Percentiles rank a stretch among this genome's conserved stretches.
Conservation (phyloP, 2,113 vertebrate genomes). For the Gorsachius goisagi region DNA sequence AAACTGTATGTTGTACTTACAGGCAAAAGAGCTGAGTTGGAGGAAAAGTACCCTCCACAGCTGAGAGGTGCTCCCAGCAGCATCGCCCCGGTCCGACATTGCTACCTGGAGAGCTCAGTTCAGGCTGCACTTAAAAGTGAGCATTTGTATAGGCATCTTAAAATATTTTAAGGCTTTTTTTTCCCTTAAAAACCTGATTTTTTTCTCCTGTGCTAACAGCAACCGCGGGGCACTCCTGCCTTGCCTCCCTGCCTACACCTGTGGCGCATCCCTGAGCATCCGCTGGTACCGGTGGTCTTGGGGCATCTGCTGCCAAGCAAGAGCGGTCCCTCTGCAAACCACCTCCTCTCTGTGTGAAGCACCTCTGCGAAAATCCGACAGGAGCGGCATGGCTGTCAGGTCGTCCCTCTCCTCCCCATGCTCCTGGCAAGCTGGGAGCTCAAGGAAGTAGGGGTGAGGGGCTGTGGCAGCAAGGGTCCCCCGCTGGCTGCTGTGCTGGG, state of each 20-base stretch:
- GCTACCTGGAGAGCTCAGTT: not conserved
- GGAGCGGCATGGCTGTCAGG: not conserved
- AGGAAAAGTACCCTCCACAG: not conserved
- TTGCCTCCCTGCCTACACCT: not conserved
- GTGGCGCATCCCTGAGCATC: not conserved
- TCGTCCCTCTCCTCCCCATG: not conserved
- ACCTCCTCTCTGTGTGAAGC: too few species aligned
- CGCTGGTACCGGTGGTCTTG: rapidly evolving
- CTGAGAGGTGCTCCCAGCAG: not conserved
- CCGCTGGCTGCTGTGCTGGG: not conserved
- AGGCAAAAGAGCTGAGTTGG: not conserved
- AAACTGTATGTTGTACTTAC: rapidly evolving
- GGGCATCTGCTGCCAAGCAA: not conserved
- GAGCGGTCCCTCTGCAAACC: not conserved
- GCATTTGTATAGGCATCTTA: not conserved
- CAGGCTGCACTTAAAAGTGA: not conserved
- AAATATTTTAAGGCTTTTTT: not conserved
- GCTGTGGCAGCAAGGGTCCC: not conserved
- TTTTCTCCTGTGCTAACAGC: not conserved
- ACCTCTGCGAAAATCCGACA: not conserved
- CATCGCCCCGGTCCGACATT: rapidly evolving
- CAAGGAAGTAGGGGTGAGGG: rapidly evolving
- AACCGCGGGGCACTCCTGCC: not conserved
- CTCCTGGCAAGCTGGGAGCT: not conserved
- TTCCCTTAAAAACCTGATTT: not conserved